Evolutionary conservation across 2,888 invertebrate genomes (phyloP), one percentile per base, ranked within the genome.

Genomic region (Idaea straminata): DNA sequence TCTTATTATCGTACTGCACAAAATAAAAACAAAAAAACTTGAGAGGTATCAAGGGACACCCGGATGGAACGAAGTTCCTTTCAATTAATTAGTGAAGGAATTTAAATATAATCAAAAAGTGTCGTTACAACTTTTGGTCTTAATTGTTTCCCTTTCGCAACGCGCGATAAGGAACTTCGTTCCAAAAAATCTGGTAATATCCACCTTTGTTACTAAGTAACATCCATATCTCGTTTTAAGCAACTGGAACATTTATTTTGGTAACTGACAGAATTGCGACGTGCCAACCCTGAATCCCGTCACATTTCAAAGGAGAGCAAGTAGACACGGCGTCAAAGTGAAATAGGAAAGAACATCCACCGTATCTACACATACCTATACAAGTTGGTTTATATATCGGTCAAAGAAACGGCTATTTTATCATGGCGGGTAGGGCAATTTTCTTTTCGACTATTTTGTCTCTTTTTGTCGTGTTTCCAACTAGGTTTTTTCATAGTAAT

Each of bases 271-370:
- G 25, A 10, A 13, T 60, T 34, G 34, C 25, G n/a, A 35, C 7
- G 65, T 58, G 67, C n/a, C 72, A 74, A 36, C 74, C 76, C 75
- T 76, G 67, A 47, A 47, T 5, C 47, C 47, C 47, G 47, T 47
- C 10, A 47, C 47, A 47, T 47, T 47, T 5, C 47, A 47, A 47
- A 47, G 47, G 47, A 47, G 47, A 47, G 5, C n/a, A n/a, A 10
- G 62, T 59, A 62, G 62, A 66, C 67, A 67, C 68, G 68, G 72
- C 69, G 72, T 76, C 78, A 78, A 77, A 76, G 77, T 66, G 71
- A 73, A 76, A 76, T 70, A 70, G 71, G 69, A 77, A 76, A 73
- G 74, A 74, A 72, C 75, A 77, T 70, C 67, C 61, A 68, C 68
- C 65, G 62, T 63, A 67, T 58, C 62, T 58, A 58, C 57, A 58